Evolutionary conservation across 2,888 invertebrate genomes (phyloP).

Genomic region (Cosmia trapezina): DNA sequence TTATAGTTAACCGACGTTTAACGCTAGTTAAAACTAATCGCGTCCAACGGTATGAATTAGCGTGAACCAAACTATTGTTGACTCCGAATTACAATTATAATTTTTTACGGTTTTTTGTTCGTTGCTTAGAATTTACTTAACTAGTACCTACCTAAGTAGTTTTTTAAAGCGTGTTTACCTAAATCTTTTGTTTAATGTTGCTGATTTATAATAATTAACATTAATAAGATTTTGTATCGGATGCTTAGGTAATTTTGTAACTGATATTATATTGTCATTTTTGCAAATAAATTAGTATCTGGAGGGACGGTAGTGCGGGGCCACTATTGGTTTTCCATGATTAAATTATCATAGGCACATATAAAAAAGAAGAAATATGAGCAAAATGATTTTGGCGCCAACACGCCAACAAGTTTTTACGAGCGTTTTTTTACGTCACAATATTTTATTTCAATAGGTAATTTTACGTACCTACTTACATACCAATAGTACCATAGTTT

Average conservation of each 20-base stretch:
- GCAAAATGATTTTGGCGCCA: neutral
- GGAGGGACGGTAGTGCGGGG: no score
- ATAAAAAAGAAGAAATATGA: neutral
- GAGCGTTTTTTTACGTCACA: no score
- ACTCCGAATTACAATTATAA: slow-evolving; percentile 51
- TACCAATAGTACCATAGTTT: neutral
- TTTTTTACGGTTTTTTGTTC: slow-evolving; percentile 22
- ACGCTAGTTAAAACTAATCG: slow-evolving; percentile 63
- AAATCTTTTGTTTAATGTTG: neutral
- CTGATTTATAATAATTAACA: neutral
- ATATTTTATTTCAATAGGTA: neutral
- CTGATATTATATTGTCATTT: no score
- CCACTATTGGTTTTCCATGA: no score
- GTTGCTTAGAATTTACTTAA: slow-evolving; percentile 20
- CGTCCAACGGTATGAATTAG: slow-evolving; percentile 59
- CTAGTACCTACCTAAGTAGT: slow-evolving; percentile 6
- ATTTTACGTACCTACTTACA: neutral
- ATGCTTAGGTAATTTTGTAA: neutral
- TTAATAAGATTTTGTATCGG: neutral
- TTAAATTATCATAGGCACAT: no score
- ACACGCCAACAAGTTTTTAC: neutral
- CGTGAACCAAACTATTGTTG: slow-evolving; percentile 67
- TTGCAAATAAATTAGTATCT: no score
- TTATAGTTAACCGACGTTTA: slow-evolving; percentile 33
- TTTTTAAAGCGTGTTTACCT: neutral